Conservation (phyloP, 2,888 invertebrate species). For the Yponomeuta malinellus region DNA sequence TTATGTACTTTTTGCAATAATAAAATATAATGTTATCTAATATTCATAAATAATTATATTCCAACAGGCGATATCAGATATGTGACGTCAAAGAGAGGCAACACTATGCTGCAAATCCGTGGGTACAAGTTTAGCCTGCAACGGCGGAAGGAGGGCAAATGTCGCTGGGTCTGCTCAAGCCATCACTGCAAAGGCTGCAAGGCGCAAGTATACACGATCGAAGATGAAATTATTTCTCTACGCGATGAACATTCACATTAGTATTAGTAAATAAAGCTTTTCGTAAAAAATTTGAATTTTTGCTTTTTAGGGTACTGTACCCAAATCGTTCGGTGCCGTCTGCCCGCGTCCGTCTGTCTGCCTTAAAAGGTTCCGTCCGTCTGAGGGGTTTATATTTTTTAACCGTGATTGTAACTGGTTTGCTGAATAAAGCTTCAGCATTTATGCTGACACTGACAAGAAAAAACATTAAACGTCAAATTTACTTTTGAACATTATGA, state of each 20-base stretch:
- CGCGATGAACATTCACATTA: background rate
- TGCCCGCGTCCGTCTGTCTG: no score
- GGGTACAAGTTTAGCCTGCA: conserved; percentile 23
- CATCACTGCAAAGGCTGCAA: conserved; percentile 20
- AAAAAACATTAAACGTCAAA: background rate
- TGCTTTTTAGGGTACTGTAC: background rate
- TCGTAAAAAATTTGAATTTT: background rate
- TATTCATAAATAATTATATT: background rate
- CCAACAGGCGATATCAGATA: background rate
- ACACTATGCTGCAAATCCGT: conserved; percentile 15
- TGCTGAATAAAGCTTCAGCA: background rate
- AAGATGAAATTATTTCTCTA: conserved; percentile 13
- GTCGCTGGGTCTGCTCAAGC: conserved; percentile 21
- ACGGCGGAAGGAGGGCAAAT: conserved; percentile 20
- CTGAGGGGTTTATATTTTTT: no score
- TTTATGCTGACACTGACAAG: background rate
- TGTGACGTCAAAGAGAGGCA: conserved; percentile 17
- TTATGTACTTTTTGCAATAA: no score
- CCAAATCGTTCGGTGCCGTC: background rate
- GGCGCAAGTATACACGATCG: conserved; percentile 20
- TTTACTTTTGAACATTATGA: background rate
- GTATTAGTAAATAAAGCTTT: background rate
- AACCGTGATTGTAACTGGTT: no score
- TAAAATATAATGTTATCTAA: no score
- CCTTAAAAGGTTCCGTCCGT: no score